Percentiles rank a stretch among this genome's conserved stretches.
Conservation (phyloP, 2,888 invertebrate genomes). For the Drosophila acutilabella region DNA sequence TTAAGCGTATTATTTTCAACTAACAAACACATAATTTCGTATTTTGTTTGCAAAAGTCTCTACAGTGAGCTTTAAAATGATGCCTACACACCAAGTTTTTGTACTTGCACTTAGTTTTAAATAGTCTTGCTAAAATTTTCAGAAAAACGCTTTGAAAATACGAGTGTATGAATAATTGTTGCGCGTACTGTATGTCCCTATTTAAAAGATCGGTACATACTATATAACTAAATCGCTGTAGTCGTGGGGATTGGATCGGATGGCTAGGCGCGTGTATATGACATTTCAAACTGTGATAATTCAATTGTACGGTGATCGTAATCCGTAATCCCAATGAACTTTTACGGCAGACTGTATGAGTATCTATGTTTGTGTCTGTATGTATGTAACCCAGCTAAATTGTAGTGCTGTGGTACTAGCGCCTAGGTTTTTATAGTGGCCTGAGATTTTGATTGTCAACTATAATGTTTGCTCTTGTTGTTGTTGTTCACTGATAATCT, state of each 20-base stretch:
- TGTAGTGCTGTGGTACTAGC: slow-evolving; percentile 51
- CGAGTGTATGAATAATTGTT: neutral
- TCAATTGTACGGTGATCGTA: slow-evolving; percentile 70
- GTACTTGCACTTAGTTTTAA: no score
- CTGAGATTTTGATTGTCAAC: slow-evolving; percentile 59
- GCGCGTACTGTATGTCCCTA: neutral
- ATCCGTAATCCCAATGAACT: slow-evolving; percentile 67
- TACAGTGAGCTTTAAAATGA: neutral
- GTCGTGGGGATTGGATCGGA: slow-evolving; percentile 37
- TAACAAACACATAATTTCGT: slow-evolving; percentile 25
- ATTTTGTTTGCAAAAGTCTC: slow-evolving; percentile 5
- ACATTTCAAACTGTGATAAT: slow-evolving; percentile 80
- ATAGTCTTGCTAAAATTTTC: no score
- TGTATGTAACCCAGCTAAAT: slow-evolving; percentile 14
- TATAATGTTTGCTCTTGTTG: slow-evolving; percentile 28
- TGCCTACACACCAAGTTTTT: no score
- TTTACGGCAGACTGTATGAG: slow-evolving; percentile 45
- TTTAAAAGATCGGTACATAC: neutral
- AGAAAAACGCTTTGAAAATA: no score
- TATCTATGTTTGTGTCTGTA: neutral
- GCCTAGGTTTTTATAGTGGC: slow-evolving; percentile 59
- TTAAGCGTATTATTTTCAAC: slow-evolving; percentile 50
- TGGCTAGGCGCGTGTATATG: slow-evolving; percentile 72
- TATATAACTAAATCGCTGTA: slow-evolving; percentile 29
- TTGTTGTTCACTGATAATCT: slow-evolving; percentile 66